Evolutionary conservation across 1,140 invertebrate species (phyloP), one percentile per base, ranked within the genome.

Genomic region (Contarinia nasturtii): DNA sequence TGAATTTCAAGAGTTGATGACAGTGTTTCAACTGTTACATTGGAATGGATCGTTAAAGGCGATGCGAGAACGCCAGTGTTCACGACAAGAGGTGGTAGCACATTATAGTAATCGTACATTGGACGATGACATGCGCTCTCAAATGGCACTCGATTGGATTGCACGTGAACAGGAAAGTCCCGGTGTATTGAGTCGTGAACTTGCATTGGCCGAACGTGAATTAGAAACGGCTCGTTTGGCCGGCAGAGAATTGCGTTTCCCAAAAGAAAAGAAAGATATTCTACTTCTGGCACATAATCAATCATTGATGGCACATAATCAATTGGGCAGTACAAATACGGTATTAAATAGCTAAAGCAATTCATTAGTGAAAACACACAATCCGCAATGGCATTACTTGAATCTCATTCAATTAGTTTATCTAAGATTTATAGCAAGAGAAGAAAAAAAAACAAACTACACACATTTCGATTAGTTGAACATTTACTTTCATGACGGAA

Each of bases 141-240:
- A 93, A 66, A 94, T 95, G 90, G 88, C 89, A 1, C 70, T 91
- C 17, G 89, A 93, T 60, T 94, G 89, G 89, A 90, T 92, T n/a
- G 84, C 87, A 1, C 67, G 80, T 12, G 86, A 90, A 55, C 79
- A 88, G 48, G 88, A 93, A 56, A 77, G 73, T 45, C 70, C 73
- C 15, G 85, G 86, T 0, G 77, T 87, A 27, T 77, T 94, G 14
- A 70, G 79, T 0, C 72, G 79, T 50, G 89, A 94, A 63, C 67
- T 94, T 42, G 76, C 79, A 34, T 71, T 80, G 42, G 85, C 88
- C 1, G 86, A 93, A 61, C 69, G 83, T 27, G 90, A 95, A 65
- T 71, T 94, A 21, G 85, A 91, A 57, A 79, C 82, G n/a, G 88
- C 89, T 8, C 69, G 91, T 53, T 69, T 91, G 51, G 86, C 87